Conservation (phyloP, 2,797 vertebrate genomes). For the Onychomys leucogaster region DNA sequence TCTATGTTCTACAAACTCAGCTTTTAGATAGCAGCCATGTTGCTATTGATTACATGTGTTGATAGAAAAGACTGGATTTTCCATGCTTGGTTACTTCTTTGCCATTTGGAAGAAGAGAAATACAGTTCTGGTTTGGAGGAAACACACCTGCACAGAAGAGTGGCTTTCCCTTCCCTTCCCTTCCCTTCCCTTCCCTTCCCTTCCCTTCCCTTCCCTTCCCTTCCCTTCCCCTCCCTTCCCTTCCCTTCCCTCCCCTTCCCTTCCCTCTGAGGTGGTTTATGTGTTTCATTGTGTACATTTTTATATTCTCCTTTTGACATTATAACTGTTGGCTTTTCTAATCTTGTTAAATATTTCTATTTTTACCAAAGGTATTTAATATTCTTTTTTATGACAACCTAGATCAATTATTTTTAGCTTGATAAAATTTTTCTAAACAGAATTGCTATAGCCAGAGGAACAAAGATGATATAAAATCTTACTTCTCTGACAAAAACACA, state of each 20-base stretch:
- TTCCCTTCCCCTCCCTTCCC: no score
- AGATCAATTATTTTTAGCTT: constrained; percentile 89
- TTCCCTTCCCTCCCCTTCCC: constrained; percentile 85
- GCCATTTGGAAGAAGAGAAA: constrained; percentile 85
- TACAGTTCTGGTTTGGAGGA: constrained; percentile 83
- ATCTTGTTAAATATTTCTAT: constrained; percentile 93
- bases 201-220: no score
- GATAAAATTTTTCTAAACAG: constrained; percentile 87
- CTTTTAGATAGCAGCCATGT: constrained; percentile 81
- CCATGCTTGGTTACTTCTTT: constrained; percentile 77
- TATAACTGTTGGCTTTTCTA: constrained; percentile 91
- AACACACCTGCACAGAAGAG: constrained; percentile 81
- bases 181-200: not conserved
- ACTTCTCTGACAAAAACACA: constrained; percentile 80
- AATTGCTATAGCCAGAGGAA: constrained; percentile 85
- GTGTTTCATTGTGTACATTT: constrained; percentile 91
- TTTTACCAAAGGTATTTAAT: constrained; percentile 94
- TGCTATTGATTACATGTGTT: constrained; percentile 80
- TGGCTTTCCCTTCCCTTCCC: constrained; percentile 79
- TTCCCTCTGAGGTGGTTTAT: constrained; percentile 85
- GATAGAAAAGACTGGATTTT: constrained; percentile 86
- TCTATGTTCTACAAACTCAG: constrained; percentile 82
- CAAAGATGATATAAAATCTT: constrained; percentile 78
- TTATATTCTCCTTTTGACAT: constrained; percentile 90
- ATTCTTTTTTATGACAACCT: constrained; percentile 89